phyloP scores from a whole-genome alignment of 2,888 invertebrate species.

The Leistus spinibarbis region DNA sequence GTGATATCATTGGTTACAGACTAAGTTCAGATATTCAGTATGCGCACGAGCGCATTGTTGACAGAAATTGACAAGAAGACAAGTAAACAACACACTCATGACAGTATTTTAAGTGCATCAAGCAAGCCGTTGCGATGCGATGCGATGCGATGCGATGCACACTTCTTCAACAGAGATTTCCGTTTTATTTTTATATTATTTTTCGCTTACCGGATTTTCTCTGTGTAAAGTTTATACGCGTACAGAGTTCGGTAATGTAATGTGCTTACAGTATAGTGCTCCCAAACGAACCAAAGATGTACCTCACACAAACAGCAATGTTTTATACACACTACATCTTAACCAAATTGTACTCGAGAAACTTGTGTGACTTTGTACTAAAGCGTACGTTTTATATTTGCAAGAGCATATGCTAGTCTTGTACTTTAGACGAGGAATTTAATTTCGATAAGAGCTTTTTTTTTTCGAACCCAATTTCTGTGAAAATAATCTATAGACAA shows the following conservation, averaged over 20 bases:
- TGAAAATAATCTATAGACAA: neutral
- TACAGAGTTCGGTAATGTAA: neutral
- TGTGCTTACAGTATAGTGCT: neutral
- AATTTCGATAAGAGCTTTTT: neutral
- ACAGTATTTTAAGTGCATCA: neutral
- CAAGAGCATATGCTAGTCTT: neutral
- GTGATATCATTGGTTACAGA: neutral
- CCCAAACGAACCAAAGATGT: neutral
- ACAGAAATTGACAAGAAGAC: slow-evolving; percentile 28
- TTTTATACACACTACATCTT: neutral
- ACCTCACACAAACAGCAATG: neutral
- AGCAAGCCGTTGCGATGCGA: neutral
- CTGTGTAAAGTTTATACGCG: neutral
- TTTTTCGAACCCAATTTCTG: neutral
- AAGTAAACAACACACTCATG: slow-evolving; percentile 5
- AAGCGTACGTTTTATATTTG: neutral
- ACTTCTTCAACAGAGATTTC: neutral
- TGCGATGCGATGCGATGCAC: neutral
- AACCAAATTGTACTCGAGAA: neutral
- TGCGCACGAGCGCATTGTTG: slow-evolving; percentile 18
- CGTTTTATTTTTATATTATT: neutral
- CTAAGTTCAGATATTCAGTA: neutral
- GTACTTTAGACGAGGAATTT: neutral
- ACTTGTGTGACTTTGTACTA: neutral
- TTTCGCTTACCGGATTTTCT: neutral